These are phyloP conservation scores for Perodicticus potto DNA, from an alignment of 2,797 vertebrate species.

Conservation along the genomic window DNA sequence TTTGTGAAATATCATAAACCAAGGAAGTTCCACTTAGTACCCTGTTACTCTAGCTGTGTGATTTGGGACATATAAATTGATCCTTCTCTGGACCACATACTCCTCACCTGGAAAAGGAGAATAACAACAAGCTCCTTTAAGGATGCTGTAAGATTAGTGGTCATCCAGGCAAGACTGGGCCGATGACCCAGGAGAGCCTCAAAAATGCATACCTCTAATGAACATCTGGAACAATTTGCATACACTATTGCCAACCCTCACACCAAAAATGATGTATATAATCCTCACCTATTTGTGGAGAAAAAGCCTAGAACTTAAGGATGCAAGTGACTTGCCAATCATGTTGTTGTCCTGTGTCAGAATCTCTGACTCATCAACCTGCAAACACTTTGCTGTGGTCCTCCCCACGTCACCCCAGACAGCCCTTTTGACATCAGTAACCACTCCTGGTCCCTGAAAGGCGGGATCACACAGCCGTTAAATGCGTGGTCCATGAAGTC, in stretches of 20 bases:
- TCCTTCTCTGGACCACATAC: background rate
- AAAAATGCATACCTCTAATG: background rate
- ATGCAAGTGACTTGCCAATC: background rate
- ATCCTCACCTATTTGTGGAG: background rate
- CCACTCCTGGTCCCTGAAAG: background rate
- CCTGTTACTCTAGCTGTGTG: background rate
- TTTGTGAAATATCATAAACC: background rate
- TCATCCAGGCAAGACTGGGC: background rate
- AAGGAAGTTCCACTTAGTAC: background rate
- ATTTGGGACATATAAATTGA: background rate
- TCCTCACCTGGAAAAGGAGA: background rate
- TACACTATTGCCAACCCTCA: background rate
- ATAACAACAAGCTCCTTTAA: background rate
- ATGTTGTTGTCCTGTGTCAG: background rate
- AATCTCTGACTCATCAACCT: background rate
- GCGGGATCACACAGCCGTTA: no score
- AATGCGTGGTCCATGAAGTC: background rate
- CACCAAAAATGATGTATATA: accelerated
- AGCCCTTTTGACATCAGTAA: background rate
- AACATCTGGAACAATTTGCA: background rate
- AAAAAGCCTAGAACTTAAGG: background rate
- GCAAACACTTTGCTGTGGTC: background rate
- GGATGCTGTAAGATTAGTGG: background rate
- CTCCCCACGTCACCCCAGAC: background rate
- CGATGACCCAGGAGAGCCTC: background rate